Conservation (phyloP, 2,113 vertebrate species). For the Corythoichthys haematopterus region DNA sequence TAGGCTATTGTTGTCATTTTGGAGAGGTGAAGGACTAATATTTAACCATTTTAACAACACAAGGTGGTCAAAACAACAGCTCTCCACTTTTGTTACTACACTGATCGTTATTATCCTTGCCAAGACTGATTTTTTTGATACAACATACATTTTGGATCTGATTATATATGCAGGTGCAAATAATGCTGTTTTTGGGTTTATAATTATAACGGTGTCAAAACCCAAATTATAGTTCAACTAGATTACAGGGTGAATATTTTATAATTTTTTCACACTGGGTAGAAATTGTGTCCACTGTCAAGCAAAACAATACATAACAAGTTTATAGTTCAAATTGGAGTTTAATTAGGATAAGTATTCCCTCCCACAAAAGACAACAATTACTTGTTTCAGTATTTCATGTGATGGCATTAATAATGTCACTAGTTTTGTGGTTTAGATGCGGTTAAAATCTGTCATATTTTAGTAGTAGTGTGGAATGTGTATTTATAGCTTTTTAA, state of each 20-base stretch:
- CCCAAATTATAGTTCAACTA: background rate
- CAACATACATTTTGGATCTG: background rate
- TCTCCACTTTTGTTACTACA: background rate
- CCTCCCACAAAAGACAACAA: background rate
- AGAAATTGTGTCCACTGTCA: constrained; percentile 6
- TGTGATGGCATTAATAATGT: background rate
- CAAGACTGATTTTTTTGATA: background rate
- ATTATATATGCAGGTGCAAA: background rate
- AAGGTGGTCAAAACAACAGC: background rate
- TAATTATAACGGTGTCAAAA: constrained; percentile 17
- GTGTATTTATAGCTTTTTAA: constrained; percentile 55
- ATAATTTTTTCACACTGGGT: background rate
- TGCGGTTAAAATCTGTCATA: constrained; percentile 21
- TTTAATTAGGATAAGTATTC: background rate
- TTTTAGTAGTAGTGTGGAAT: constrained; percentile 38
- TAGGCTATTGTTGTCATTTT: background rate
- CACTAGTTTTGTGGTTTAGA: background rate
- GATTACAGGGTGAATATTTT: constrained; percentile 1
- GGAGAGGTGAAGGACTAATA: background rate
- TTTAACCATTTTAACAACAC: background rate
- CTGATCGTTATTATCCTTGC: background rate
- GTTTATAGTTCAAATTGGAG: background rate
- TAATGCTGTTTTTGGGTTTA: background rate
- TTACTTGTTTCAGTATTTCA: background rate
- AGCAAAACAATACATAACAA: constrained; percentile 1